Percentiles rank a stretch among this genome's conserved stretches.
Conservation (phyloP, 2,888 invertebrate species). For the Ormyrus pomaceus region DNA sequence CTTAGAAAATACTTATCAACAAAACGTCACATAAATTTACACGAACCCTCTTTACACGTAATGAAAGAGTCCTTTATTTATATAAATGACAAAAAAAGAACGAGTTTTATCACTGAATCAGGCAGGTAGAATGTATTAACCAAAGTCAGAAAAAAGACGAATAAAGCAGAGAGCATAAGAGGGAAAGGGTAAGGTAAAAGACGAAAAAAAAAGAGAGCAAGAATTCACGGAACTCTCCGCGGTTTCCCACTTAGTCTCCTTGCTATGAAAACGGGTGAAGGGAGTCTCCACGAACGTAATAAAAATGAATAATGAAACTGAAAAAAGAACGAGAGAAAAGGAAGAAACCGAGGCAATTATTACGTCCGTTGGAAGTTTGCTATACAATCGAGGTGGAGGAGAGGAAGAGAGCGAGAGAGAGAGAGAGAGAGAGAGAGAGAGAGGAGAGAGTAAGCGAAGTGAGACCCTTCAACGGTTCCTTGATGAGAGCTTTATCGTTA, state of each 20-base stretch:
- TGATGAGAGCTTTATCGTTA: constrained; percentile 56
- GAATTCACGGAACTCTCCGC: constrained; percentile 15
- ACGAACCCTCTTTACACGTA: constrained; percentile 20
- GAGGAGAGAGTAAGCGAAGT: constrained; percentile 7
- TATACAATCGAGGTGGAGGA: constrained; percentile 8
- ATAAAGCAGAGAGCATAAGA: too few species aligned
- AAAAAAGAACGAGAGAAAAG: constrained; percentile 6
- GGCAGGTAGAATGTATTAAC: too few species aligned
- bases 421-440: background rate
- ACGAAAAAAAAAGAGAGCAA: constrained; percentile 1
- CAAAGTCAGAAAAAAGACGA: too few species aligned
- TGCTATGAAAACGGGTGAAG: background rate
- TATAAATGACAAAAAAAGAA: background rate
- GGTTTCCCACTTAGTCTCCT: constrained; percentile 23
- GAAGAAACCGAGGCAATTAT: constrained; percentile 49
- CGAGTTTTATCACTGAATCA: constrained; percentile 7
- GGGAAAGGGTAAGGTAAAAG: too few species aligned
- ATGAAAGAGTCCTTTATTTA: constrained; percentile 42
- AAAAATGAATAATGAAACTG: constrained; percentile 53
- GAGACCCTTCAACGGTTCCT: constrained; percentile 34
- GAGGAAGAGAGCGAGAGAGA: background rate
- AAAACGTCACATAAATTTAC: constrained; percentile 7
- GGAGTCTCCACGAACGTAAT: constrained; percentile 28
- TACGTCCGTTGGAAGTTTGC: constrained; percentile 54
- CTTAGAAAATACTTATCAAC: background rate